Conservation (phyloP, 2,888 invertebrate genomes). For the Alloscopus bannaensis region DNA sequence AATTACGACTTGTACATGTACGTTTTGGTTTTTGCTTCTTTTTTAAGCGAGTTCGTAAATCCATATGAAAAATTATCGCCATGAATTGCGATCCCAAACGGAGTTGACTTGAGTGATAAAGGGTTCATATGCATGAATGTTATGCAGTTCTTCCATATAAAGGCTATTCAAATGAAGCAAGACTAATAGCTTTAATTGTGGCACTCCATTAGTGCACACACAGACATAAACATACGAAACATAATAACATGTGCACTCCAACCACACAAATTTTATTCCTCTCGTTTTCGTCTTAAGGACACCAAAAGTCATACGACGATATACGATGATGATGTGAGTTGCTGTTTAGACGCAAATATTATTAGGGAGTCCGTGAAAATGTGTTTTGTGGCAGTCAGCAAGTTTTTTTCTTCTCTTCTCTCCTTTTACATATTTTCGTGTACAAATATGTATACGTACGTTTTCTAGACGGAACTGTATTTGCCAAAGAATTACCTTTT, state of each 20-base stretch:
- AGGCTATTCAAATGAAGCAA: conserved; percentile 63
- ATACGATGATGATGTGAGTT: too few species aligned
- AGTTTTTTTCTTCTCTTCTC: background rate
- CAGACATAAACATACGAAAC: conserved; percentile 37
- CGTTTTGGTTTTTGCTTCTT: background rate
- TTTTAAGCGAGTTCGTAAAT: conserved; percentile 34
- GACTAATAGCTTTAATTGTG: conserved; percentile 64
- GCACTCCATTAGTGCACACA: conserved; percentile 56
- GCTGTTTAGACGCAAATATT: too few species aligned
- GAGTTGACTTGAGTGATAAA: conserved; percentile 45
- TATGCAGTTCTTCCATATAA: conserved; percentile 58
- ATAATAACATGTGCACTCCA: conserved; percentile 24
- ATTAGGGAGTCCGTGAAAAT: too few species aligned
- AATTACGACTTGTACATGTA: too few species aligned
- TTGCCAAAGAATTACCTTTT: too few species aligned
- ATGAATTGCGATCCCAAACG: conserved; percentile 39
- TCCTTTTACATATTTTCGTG: background rate
- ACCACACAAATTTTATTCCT: conserved; percentile 2
- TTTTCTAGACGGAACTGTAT: too few species aligned
- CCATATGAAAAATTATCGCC: conserved; percentile 52
- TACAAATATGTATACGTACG: too few species aligned
- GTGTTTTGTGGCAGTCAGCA: too few species aligned
- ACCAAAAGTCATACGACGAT: too few species aligned
- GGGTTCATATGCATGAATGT: conserved; percentile 54
- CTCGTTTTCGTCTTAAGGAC: background rate